Evolutionary conservation across 2,888 invertebrate genomes (phyloP).

Genomic region (Syritta pipiens): DNA sequence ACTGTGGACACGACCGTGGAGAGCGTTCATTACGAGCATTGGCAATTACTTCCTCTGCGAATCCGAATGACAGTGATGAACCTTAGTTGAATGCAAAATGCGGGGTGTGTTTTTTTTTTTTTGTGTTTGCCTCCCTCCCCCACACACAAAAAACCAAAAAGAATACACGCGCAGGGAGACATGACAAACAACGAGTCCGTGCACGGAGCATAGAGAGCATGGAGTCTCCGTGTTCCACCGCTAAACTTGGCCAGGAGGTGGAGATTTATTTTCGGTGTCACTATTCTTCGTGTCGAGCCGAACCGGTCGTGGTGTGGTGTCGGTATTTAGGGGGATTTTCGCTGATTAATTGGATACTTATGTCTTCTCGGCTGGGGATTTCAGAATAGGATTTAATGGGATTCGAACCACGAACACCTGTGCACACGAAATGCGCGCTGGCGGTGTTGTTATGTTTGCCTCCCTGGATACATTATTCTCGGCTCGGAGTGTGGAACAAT

Average conservation of each 20-base stretch:
- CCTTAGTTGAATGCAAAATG: slow-evolving; percentile 2
- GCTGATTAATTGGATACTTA: slow-evolving; percentile 47
- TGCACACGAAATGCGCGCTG: slow-evolving; percentile 9
- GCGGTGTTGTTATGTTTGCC: not conserved
- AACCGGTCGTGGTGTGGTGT: not conserved
- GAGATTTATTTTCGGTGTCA: slow-evolving; percentile 26
- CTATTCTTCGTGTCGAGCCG: slow-evolving; percentile 8
- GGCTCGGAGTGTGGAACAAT: not conserved
- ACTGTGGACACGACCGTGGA: not conserved
- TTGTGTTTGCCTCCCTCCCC: no score
- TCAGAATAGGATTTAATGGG: slow-evolving; percentile 27
- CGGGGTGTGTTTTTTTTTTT: no score
- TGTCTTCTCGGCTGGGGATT: slow-evolving; percentile 32
- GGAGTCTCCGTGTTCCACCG: not conserved
- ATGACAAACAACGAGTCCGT: slow-evolving; percentile 4
- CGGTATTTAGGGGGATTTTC: slow-evolving; percentile 42
- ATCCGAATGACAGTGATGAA: not conserved
- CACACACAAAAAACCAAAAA: not conserved
- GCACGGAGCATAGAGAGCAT: no score
- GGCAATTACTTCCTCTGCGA: slow-evolving; percentile 1
- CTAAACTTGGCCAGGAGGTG: not conserved
- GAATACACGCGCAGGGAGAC: not conserved
- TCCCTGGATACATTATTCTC: slow-evolving; percentile 14
- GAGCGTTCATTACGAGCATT: slow-evolving; percentile 7
- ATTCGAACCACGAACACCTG: slow-evolving; percentile 47